A percentile compares a stretch with the other conserved stretches of the same genome.
These are phyloP conservation scores for Heliconius melpomene DNA, from an alignment of 1,140 invertebrate species.

Conservation along the genomic window DNA sequence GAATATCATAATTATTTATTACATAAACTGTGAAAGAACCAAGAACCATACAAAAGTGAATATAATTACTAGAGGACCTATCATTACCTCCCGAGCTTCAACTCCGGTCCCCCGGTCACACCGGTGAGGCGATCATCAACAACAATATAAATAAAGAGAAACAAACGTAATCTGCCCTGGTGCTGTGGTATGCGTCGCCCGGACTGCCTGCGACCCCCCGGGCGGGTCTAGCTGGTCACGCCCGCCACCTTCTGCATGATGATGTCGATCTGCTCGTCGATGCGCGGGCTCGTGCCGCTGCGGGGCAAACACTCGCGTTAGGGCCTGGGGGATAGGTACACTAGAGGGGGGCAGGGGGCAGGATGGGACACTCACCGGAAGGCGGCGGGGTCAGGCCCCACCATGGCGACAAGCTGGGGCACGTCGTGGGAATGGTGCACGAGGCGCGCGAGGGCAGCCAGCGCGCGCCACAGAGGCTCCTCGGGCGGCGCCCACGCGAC, in stretches of 20 bases:
- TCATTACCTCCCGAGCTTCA: too few relatives aligned
- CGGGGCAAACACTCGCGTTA: constrained; percentile 4
- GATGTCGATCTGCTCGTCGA: constrained; percentile 90
- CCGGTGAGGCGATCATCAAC: too few relatives aligned
- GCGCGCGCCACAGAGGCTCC: constrained; percentile 89
- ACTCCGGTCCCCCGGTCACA: too few relatives aligned
- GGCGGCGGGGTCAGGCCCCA: constrained; percentile 92
- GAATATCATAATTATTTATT: not conserved
- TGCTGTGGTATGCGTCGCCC: too few relatives aligned
- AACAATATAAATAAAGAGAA: too few relatives aligned
- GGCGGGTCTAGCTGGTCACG: constrained; percentile 21
- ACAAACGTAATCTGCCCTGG: too few relatives aligned
- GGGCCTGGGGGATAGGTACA: not conserved
- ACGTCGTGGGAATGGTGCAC: constrained; percentile 91
- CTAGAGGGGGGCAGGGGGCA: not conserved
- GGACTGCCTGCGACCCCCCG: not conserved
- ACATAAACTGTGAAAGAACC: not conserved
- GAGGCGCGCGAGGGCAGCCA: constrained; percentile 91
- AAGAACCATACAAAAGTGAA: not conserved
- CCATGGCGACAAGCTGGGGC: constrained; percentile 94
- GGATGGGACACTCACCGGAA: constrained; percentile 80
- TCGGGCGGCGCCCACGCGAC: constrained; percentile 90
- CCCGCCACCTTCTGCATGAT: constrained; percentile 83
- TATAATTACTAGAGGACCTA: not conserved
- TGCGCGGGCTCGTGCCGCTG: constrained; percentile 88